Evolutionary conservation across 2,888 invertebrate species (phyloP).

Genomic region (Trisateles emortualis): DNA sequence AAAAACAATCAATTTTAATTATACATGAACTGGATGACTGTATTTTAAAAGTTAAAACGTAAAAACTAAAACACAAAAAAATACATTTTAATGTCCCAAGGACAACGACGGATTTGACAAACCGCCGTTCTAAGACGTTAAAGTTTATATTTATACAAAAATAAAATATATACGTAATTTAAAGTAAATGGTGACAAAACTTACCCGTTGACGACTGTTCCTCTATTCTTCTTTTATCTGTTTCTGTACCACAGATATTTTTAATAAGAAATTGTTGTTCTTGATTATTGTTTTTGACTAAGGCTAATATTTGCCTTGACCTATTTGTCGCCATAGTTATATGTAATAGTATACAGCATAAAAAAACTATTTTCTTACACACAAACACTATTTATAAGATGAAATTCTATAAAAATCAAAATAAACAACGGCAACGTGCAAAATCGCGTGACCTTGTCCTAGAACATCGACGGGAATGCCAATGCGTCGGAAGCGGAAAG

Average conservation of each 20-base stretch:
- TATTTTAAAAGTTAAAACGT: neutral
- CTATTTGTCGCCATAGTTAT: neutral
- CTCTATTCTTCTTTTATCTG: too few relatives aligned
- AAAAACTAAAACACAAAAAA: neutral
- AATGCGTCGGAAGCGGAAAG: neutral
- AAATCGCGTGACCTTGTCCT: neutral
- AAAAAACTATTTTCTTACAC: too few relatives aligned
- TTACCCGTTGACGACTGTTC: too few relatives aligned
- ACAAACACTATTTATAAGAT: too few relatives aligned
- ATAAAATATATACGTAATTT: too few relatives aligned
- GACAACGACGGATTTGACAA: neutral
- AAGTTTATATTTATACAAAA: too few relatives aligned
- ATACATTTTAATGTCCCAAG: neutral
- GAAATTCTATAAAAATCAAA: too few relatives aligned
- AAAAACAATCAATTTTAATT: too few relatives aligned
- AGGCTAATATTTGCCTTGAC: neutral
- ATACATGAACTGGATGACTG: too few relatives aligned
- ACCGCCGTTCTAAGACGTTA: neutral
- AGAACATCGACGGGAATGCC: neutral
- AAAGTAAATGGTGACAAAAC: too few relatives aligned
- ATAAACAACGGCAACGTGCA: neutral
- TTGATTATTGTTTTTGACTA: neutral
- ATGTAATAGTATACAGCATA: too few relatives aligned
- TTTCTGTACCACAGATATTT: too few relatives aligned
- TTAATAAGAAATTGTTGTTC: neutral